phyloP scores from a whole-genome alignment of 2,888 invertebrate species.

The Drosophila setosimentum region DNA sequence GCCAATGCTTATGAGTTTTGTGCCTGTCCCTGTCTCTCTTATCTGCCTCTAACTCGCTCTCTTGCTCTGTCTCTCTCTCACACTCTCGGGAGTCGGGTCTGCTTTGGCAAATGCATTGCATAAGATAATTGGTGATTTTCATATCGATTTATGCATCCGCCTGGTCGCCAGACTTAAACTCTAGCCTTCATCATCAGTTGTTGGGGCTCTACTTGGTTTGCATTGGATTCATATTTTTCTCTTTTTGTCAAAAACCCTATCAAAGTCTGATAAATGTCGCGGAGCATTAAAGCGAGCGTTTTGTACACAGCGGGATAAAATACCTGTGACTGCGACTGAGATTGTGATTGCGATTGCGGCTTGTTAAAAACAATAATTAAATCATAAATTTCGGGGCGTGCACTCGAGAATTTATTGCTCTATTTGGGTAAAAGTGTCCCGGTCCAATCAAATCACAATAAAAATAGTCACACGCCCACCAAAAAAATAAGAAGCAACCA shows the following conservation, averaged over 20 bases:
- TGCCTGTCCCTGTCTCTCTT: constrained; percentile 15
- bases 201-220: constrained; percentile 22
- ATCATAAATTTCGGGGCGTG: constrained; percentile 64
- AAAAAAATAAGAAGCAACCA: background rate
- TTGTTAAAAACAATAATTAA: constrained; percentile 69
- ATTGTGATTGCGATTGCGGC: constrained; percentile 10
- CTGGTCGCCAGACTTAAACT: constrained; percentile 38
- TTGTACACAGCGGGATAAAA: constrained; percentile 55
- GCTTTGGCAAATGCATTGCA: constrained; percentile 56
- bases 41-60: background rate
- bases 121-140: constrained; percentile 82
- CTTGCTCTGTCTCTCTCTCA: constrained; percentile 7
- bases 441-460: constrained; percentile 66
- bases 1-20: constrained; percentile 68
- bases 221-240: background rate
- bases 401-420: constrained; percentile 65
- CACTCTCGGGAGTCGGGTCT: constrained; percentile 9
- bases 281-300: constrained; percentile 50
- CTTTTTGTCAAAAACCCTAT: constrained; percentile 53
- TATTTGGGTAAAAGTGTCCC: constrained; percentile 66
- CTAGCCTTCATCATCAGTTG: constrained; percentile 26
- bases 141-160: constrained; percentile 84
- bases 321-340: background rate
- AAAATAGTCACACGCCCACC: constrained; percentile 72
- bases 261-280: constrained; percentile 63